These are phyloP conservation scores for Molorchus minor DNA, from an alignment of 2,888 invertebrate genomes.

Conservation along the genomic window DNA sequence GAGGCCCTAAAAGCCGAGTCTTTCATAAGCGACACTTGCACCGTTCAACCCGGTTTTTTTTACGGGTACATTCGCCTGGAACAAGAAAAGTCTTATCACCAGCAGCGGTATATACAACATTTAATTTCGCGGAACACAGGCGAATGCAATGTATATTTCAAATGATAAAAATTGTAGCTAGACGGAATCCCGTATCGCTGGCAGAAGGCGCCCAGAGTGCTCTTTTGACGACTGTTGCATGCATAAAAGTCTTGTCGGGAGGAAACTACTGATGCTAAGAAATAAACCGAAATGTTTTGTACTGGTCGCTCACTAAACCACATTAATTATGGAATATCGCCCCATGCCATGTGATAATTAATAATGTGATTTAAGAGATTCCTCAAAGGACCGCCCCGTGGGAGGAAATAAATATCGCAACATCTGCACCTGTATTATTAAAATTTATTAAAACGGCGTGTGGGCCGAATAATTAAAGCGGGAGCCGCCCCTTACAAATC, in stretches of 20 bases:
- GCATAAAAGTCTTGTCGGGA: constrained; percentile 26
- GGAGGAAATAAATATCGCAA: constrained; percentile 21
- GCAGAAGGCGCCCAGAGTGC: constrained; percentile 23
- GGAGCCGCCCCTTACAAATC: constrained; percentile 20
- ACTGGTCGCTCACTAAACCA: too few species aligned
- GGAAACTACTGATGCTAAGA: too few species aligned
- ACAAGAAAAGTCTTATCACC: constrained; percentile 14
- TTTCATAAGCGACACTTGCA: too few species aligned
- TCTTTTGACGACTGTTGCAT: constrained; percentile 32
- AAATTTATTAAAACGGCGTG: constrained; percentile 24
- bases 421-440: constrained; percentile 25
- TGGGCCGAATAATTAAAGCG: constrained; percentile 26
- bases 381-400: not conserved
- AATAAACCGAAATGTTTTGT: too few species aligned
- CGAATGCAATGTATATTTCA: constrained; percentile 21
- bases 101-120: constrained; percentile 14
- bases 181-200: constrained; percentile 4
- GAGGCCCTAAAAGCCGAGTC: too few species aligned
- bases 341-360: too few species aligned
- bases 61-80: too few species aligned
- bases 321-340: too few species aligned
- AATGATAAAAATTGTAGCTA: constrained; percentile 19
- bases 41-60: too few species aligned
- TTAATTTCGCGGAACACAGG: constrained; percentile 24
- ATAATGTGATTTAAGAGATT: constrained; percentile 23